Evolutionary conservation across 2,888 invertebrate species (phyloP), one percentile per base, ranked within the genome.

Genomic region (Drosophila mulleri): DNA sequence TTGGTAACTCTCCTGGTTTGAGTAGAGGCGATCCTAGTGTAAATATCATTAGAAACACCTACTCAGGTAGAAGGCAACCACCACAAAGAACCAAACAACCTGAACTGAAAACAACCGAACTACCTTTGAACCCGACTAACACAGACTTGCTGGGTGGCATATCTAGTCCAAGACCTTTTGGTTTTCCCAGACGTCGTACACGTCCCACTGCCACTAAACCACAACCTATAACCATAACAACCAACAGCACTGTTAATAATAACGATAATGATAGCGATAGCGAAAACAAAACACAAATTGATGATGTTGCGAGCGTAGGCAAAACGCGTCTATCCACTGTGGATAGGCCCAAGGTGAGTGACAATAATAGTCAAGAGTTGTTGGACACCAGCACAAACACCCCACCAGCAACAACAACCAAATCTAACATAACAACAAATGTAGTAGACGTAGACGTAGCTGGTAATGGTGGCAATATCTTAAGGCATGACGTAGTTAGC

Each of bases 151-250:
- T 60, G 56, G 65, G 58, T 41, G 71, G 53, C 59, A 92, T 94
- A 73, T 93, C 94, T 80, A 94, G 94, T 91, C 94, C 94, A 75
- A 92, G 94, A 90, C 94, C 94, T 26, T 94, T 94, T 87, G 93
- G 94, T 87, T 94, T 93, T 78, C 92, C 93, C 45, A 91, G 94
- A 81, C 91, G 94, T 82, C 92, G 94, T 80, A 93, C 91, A 77
- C 93, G 94, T 85, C 93, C 94, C 64, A 92, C 83, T 66, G 37
- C 37, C 37, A 67, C 60, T 65, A 78, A 72, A 90, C 72, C 62
- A 77, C 57, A 74, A 83, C 59, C 61, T 72, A 1, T 29, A 48
- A 80, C 60, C 67, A 72, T 72, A 68, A 83, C 72, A 62, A 71
- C 67, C 45, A 37, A 58, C 57, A 72, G 41, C 61, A 61, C 61